Evolutionary conservation across 2,113 vertebrate species (phyloP), one percentile per base, ranked within the genome.

Genomic region (Anseranas semipalmata): DNA sequence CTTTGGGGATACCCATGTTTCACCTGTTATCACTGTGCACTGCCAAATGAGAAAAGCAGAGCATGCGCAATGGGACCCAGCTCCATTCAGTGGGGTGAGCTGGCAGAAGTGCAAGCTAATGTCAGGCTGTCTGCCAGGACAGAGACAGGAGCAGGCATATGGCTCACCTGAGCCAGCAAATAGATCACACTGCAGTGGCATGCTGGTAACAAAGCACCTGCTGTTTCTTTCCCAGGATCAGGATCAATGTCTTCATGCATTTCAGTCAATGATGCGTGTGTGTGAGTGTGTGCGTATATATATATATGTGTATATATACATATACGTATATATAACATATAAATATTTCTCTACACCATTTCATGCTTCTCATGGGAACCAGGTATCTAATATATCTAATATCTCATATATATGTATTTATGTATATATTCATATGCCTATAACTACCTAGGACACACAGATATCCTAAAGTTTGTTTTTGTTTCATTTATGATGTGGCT

Each of bases 401-500:
- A 21, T 56, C 21, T 37, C 16, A 17, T n/a, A 17, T 32, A 6
- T 25, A 19, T 32, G 5, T n/a, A 17, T 32, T 5, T 25, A 19
- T 32, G 5, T 43, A 1, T 37, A 1, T 53, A 9, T 53, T 12
- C 50, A 32, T 12, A 7, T 35, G 24, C 27, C 43, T 81, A 0
- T 24, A n/a, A 37, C 35, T 45, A 15, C 9, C 56, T 30, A 63
- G 37, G 33, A 22, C 32, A 75, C 52, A 43, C 35, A 43, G 48
- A 33, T 33, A 55, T 32, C 50, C 43, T 18, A 0, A 33, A 67
- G 7, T 28, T 76, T 21, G 11, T 4, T 3, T 87, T 74, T 52
- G 16, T 60, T 80, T 76, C 46, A 15, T 63, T 79, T 71, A 16
- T 41, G 32, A 67, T 17, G 11, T 27, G 37, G 6, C 8, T 58